Evolutionary conservation across 1,140 invertebrate species (phyloP), one percentile per base, ranked within the genome.

Genomic region (Heliconius hewitsoni): DNA sequence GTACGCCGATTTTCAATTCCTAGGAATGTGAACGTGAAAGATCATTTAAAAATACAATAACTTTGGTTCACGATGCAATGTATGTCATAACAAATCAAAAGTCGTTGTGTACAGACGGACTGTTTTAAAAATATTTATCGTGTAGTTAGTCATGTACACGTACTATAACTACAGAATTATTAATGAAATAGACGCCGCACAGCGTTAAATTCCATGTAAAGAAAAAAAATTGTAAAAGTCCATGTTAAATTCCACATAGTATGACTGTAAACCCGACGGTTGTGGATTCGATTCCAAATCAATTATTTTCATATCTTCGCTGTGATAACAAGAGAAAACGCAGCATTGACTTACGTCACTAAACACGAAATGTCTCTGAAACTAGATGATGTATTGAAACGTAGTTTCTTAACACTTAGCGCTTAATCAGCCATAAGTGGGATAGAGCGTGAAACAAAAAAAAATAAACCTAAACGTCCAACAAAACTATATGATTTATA

Each of bases 401-500:
- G 42, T 4, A 46, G 42, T 46, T 11, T 16, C 13, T 46, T 46
- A 16, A 46, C 42, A 46, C 42, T 46, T 13, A 3, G 0, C 2
- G 1, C 11, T 42, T 30, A 34, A 2, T 13, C 42, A 4, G 13
- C 13, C 13, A 46, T 16, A 46, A 4, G 42, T 4, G 42, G 0
- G 42, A 42, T 42, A 42, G 42, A 13, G 11, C 42, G 42, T 42
- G 11, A 42, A 46, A 46, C 42, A 13, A 46, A 4, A 46, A 46
- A 46, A 46, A 8, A 52, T 1, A 52, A 52, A 23, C n/a, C 18
- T n/a, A 76, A 19, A 39, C 71, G 52, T 76, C 74, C 79, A 87
- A 90, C 87, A 89, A 89, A 89, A 86, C 86, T 77, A 80, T 57
- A 86, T 91, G 89, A 92, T 92, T 90, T 90, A 92, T 89, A 93